A percentile compares a stretch with the other conserved stretches of the same genome.
Evolutionary conservation across 2,113 vertebrate genomes (phyloP).

Genomic region (Tachysurus vachellii): DNA sequence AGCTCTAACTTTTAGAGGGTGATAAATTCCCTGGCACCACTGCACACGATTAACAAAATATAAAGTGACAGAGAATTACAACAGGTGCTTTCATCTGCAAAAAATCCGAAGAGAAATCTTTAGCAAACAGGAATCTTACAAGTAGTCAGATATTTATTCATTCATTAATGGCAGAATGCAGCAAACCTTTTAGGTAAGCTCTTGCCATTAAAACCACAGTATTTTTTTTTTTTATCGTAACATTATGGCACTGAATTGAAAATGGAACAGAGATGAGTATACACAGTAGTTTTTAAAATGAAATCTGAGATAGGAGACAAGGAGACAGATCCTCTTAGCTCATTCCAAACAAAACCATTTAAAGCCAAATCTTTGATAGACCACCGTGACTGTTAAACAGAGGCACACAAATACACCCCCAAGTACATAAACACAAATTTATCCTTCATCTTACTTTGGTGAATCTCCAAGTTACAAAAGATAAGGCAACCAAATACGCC

Average conservation of each 20-base stretch:
- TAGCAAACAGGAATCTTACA: neutral
- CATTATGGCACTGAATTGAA: neutral
- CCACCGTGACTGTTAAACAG: constrained; percentile 45
- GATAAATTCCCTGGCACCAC: neutral
- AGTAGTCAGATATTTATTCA: neutral
- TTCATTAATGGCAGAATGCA: neutral
- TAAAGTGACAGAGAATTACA: neutral
- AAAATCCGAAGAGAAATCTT: neutral
- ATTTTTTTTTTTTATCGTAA: neutral
- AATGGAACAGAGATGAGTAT: constrained; percentile 8
- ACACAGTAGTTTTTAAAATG: constrained; percentile 10
- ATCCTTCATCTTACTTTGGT: constrained; percentile 41
- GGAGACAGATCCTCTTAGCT: constrained; percentile 42
- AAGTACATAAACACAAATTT: constrained; percentile 11
- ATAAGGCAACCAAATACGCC: neutral
- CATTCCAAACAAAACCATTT: constrained; percentile 38
- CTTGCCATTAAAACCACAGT: neutral
- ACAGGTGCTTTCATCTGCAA: neutral
- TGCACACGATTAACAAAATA: neutral
- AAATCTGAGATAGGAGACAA: constrained; percentile 14
- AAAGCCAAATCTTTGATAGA: constrained; percentile 45
- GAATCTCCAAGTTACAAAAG: constrained; percentile 19
- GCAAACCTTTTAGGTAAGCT: neutral
- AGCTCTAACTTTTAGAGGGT: neutral
- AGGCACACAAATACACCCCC: constrained; percentile 3